Conservation (phyloP, 2,797 vertebrate genomes). For the Pangasius sanitwongsei region DNA sequence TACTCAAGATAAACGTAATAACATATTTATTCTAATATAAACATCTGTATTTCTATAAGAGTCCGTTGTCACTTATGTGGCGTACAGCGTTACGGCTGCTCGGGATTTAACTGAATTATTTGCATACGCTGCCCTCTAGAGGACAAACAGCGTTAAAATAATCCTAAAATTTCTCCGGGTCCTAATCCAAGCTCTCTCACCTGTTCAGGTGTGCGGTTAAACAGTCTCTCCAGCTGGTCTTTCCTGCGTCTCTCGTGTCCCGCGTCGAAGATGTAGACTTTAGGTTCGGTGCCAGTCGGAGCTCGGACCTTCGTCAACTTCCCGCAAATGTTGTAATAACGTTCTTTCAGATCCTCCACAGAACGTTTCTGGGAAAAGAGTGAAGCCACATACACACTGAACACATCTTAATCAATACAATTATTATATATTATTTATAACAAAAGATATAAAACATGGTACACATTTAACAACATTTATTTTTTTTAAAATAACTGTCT, state of each 20-base stretch:
- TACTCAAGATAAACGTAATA: neutral
- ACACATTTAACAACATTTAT: neutral
- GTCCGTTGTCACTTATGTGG: neutral
- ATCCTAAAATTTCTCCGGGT: neutral
- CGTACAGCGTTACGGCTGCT: neutral
- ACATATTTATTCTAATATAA: neutral
- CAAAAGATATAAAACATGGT: no score
- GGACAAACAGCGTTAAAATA: neutral
- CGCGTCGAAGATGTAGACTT: constrained; percentile 94
- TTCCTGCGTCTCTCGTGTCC: constrained; percentile 95
- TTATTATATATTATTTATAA: neutral
- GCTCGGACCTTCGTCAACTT: constrained; percentile 92
- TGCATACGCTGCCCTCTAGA: constrained; percentile 11
- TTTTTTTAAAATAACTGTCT: neutral
- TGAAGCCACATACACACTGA: neutral
- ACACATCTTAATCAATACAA: neutral
- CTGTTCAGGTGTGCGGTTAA: constrained; percentile 96
- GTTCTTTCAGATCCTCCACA: constrained; percentile 94
- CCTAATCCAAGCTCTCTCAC: constrained; percentile 64
- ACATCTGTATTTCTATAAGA: neutral
- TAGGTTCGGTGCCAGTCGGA: constrained; percentile 88
- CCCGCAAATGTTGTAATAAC: constrained; percentile 95
- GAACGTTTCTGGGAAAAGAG: constrained; percentile 85
- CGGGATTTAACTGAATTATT: neutral
- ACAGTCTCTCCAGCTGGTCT: constrained; percentile 95